These are phyloP conservation scores for Sarcophaga caerulescens DNA, from an alignment of 2,888 invertebrate genomes.

Conservation along the genomic window DNA sequence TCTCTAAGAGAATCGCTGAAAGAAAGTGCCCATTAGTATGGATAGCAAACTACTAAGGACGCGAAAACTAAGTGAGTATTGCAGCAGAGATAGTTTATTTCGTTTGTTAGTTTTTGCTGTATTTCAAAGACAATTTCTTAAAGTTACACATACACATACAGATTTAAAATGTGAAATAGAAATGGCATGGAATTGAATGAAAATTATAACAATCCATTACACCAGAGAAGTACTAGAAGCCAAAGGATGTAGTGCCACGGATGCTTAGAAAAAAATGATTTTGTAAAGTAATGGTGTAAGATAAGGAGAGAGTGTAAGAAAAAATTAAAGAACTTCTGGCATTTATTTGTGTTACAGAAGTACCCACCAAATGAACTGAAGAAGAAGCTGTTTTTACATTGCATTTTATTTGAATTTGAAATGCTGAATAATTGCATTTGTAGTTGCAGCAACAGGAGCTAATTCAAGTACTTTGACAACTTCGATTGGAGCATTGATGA, in stretches of 20 bases:
- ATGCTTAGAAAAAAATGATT: conserved; percentile 22
- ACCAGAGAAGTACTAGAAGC: background rate
- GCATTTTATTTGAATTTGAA: no score
- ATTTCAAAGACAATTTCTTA: background rate
- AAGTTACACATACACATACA: background rate
- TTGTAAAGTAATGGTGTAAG: conserved; percentile 60
- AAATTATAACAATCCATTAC: no score
- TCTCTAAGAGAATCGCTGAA: background rate
- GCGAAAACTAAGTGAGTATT: background rate
- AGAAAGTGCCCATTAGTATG: background rate
- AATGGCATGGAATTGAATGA: no score
- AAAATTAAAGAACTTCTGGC: conserved; percentile 33
- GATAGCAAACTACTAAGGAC: no score
- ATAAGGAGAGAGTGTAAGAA: no score
- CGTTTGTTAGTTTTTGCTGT: conserved; percentile 25
- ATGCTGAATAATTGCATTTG: no score
- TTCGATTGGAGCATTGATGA: no score
- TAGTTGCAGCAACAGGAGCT: no score
- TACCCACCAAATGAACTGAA: background rate
- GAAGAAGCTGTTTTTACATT: background rate
- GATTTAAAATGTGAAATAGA: no score
- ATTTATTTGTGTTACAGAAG: conserved; percentile 57
- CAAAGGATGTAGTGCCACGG: background rate
- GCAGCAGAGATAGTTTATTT: conserved; percentile 13
- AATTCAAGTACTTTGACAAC: no score